phyloP scores from a whole-genome alignment of 2,113 vertebrate species.

The Blennius ocellaris region DNA sequence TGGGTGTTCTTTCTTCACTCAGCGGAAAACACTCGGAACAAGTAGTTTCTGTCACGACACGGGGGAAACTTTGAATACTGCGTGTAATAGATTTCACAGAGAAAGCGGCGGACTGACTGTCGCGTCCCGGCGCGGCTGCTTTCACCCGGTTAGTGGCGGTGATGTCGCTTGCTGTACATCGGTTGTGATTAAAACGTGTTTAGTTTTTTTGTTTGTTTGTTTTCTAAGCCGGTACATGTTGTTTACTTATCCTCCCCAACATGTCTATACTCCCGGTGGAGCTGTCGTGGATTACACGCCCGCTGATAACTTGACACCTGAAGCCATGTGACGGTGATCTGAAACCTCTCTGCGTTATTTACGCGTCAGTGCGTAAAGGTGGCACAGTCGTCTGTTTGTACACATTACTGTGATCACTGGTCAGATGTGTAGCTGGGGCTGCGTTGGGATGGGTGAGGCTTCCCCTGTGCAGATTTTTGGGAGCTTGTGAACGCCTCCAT shows the following conservation, averaged over 20 bases:
- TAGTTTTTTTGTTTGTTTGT: too few species aligned
- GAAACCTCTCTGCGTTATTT: slow-evolving; percentile 1
- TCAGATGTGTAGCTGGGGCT: not conserved
- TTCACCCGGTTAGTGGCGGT: slow-evolving; percentile 25
- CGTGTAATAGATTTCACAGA: not conserved
- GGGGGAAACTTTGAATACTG: not conserved
- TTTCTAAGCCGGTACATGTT: too few species aligned
- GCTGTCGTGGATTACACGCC: too few species aligned
- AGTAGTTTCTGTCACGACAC: accelerated
- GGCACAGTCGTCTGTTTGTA: not conserved
- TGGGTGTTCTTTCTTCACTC: slow-evolving; percentile 75
- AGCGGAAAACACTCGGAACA: not conserved
- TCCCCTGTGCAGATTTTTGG: too few species aligned
- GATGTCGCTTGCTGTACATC: not conserved
- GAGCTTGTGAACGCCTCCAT: not conserved
- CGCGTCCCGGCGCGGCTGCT: slow-evolving; percentile 29
- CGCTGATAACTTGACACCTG: slow-evolving; percentile 23
- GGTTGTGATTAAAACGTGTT: too few species aligned
- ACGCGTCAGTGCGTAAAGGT: not conserved
- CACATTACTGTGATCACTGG: not conserved
- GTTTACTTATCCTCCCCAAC: too few species aligned
- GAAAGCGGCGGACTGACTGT: not conserved
- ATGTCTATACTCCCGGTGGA: too few species aligned
- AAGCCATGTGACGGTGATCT: slow-evolving; percentile 45
- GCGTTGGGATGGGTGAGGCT: too few species aligned